Evolutionary conservation across 2,888 invertebrate genomes (phyloP).

Genomic region (Acleris sparsana): DNA sequence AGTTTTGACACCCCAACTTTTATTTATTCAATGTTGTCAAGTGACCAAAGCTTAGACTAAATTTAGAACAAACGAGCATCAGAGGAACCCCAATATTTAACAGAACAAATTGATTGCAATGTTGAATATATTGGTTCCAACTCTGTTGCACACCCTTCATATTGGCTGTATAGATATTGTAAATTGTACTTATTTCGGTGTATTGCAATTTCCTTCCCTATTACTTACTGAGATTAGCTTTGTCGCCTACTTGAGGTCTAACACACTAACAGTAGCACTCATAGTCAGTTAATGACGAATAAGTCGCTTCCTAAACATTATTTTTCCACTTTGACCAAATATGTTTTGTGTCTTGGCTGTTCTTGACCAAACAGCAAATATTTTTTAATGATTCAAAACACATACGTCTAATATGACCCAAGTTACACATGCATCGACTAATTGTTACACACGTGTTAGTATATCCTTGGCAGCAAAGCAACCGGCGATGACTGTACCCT

Average conservation of each 20-base stretch:
- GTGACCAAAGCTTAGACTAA: conserved; percentile 37
- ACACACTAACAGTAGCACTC: too few species aligned
- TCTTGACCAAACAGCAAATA: too few species aligned
- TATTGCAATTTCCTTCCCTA: conserved; percentile 21
- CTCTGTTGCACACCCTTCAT: conserved; percentile 13
- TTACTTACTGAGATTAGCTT: neutral
- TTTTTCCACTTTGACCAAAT: too few species aligned
- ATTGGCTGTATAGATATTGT: conserved; percentile 37
- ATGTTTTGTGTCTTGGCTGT: too few species aligned
- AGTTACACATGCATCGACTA: too few species aligned
- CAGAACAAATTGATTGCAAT: neutral
- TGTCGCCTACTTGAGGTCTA: too few species aligned
- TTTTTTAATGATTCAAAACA: too few species aligned
- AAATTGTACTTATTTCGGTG: conserved; percentile 18
- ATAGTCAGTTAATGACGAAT: too few species aligned
- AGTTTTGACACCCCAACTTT: conserved; percentile 65
- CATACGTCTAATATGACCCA: too few species aligned
- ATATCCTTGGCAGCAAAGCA: neutral
- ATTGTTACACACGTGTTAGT: too few species aligned
- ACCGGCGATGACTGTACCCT: conserved; percentile 5
- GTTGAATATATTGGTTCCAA: conserved; percentile 23
- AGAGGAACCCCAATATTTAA: conserved; percentile 17
- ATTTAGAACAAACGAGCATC: conserved; percentile 13
- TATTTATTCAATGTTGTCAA: conserved; percentile 46
- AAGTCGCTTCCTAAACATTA: too few species aligned